These are phyloP conservation scores for Atethmia centrago DNA, from an alignment of 2,888 invertebrate species.

Conservation along the genomic window DNA sequence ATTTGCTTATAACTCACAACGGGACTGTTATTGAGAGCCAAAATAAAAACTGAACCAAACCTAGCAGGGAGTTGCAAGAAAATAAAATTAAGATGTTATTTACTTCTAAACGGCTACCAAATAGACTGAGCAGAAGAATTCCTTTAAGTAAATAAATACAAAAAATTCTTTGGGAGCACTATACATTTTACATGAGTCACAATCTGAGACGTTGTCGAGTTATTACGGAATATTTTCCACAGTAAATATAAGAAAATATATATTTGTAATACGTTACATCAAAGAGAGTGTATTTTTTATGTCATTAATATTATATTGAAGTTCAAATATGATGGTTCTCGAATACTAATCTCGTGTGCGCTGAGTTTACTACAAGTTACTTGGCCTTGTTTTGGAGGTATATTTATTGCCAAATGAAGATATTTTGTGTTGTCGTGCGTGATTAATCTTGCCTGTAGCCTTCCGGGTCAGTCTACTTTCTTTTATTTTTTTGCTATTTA, in stretches of 20 bases:
- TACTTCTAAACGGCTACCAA: slow-evolving; percentile 13
- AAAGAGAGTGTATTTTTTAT: slow-evolving; percentile 61
- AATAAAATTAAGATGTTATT: slow-evolving; percentile 20
- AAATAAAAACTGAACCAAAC: slow-evolving; percentile 9
- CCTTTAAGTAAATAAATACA: slow-evolving; percentile 45
- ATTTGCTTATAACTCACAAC: background rate
- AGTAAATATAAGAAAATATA: slow-evolving; percentile 61
- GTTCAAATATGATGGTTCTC: slow-evolving; percentile 57
- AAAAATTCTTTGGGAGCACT: slow-evolving; percentile 43
- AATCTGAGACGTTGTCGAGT: slow-evolving; percentile 46
- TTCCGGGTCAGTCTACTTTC: background rate
- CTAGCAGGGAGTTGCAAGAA: background rate
- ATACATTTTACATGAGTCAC: slow-evolving; percentile 61
- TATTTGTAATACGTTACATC: slow-evolving; percentile 62
- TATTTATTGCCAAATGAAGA: slow-evolving; percentile 16
- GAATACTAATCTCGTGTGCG: slow-evolving; percentile 49
- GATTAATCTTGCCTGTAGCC: slow-evolving; percentile 14
- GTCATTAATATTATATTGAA: slow-evolving; percentile 63
- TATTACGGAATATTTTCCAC: slow-evolving; percentile 59
- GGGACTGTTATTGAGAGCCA: background rate
- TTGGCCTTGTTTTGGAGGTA: slow-evolving; percentile 1
- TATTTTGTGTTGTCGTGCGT: slow-evolving; percentile 14
- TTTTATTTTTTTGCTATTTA: background rate
- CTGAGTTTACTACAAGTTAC: slow-evolving; percentile 15
- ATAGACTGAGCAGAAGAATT: slow-evolving; percentile 34